These are phyloP conservation scores for Heteropelma amictum DNA, from an alignment of 2,888 invertebrate genomes.

Conservation along the genomic window DNA sequence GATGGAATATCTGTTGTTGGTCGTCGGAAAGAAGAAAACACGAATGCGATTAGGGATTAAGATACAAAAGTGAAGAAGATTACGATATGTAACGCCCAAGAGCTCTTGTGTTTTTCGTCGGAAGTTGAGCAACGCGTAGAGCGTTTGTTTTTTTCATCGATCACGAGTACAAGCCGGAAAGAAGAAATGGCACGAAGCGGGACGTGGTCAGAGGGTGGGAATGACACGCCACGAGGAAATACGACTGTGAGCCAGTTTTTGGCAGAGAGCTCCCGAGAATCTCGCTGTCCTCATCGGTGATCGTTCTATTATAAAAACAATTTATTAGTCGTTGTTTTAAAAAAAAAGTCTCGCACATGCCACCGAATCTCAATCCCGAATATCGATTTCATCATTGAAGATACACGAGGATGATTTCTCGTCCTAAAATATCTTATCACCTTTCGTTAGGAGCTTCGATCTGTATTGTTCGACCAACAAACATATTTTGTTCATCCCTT, in stretches of 20 bases:
- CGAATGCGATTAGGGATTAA: constrained; percentile 39
- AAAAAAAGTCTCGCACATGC: too few relatives aligned
- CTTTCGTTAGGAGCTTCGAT: background rate
- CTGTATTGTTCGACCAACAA: too few relatives aligned
- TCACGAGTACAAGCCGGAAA: constrained; percentile 32
- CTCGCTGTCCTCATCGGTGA: constrained; percentile 3
- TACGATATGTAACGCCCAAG: background rate
- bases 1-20: constrained; percentile 20
- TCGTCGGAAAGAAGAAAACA: background rate
- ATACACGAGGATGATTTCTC: background rate
- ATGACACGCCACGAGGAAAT: constrained; percentile 30
- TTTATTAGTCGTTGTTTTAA: constrained; percentile 7
- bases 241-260: constrained; percentile 47
- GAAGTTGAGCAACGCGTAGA: constrained; percentile 43
- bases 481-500: too few relatives aligned
- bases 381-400: background rate
- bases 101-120: constrained; percentile 26
- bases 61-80: constrained; percentile 36
- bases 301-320: constrained; percentile 19
- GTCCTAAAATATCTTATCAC: background rate
- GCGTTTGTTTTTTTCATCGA: constrained; percentile 31
- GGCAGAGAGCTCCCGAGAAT: constrained; percentile 28
- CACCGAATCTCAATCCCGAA: background rate
- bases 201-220: background rate
- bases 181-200: background rate